Evolutionary conservation across 2,113 vertebrate genomes (phyloP).

Genomic region (Scomber scombrus): DNA sequence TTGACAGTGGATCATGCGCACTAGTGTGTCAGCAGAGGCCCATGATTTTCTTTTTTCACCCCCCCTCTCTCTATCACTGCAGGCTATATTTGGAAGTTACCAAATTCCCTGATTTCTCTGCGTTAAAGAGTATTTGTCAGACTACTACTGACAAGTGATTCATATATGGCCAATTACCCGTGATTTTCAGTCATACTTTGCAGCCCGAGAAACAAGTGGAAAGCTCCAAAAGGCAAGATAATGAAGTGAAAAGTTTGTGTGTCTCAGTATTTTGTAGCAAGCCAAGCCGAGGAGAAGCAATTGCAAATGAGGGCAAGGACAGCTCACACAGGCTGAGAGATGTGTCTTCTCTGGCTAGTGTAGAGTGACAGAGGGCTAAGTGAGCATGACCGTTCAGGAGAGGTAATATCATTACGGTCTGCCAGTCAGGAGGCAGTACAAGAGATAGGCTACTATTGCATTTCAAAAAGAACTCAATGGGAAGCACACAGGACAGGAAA

Average conservation of each 20-base stretch:
- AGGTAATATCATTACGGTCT: conserved; percentile 76
- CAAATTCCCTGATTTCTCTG: conserved; percentile 24
- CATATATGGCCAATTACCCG: conserved; percentile 66
- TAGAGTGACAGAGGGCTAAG: conserved; percentile 77
- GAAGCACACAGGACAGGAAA: conserved; percentile 23
- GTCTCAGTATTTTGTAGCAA: conserved; percentile 54
- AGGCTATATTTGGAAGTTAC: conserved; percentile 50
- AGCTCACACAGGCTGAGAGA: conserved; percentile 51
- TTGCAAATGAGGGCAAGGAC: conserved; percentile 75
- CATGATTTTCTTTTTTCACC: background rate
- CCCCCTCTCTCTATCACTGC: background rate
- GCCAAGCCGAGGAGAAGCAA: conserved; percentile 27
- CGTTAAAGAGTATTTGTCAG: conserved; percentile 44
- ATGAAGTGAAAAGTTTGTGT: conserved; percentile 75
- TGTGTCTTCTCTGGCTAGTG: conserved; percentile 55
- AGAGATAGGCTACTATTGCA: conserved; percentile 63
- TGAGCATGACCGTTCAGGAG: conserved; percentile 78
- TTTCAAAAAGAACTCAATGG: conserved; percentile 54
- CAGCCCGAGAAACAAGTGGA: background rate
- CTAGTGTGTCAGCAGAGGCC: conserved; percentile 34
- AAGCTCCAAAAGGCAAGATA: conserved; percentile 58
- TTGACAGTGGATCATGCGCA: conserved; percentile 68
- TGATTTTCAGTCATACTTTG: conserved; percentile 68
- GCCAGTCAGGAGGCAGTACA: conserved; percentile 63
- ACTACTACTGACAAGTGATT: conserved; percentile 65